Percentiles rank a stretch among this genome's conserved stretches.
phyloP scores from a whole-genome alignment of 2,888 invertebrate genomes.

The Sympetrum striolatum region DNA sequence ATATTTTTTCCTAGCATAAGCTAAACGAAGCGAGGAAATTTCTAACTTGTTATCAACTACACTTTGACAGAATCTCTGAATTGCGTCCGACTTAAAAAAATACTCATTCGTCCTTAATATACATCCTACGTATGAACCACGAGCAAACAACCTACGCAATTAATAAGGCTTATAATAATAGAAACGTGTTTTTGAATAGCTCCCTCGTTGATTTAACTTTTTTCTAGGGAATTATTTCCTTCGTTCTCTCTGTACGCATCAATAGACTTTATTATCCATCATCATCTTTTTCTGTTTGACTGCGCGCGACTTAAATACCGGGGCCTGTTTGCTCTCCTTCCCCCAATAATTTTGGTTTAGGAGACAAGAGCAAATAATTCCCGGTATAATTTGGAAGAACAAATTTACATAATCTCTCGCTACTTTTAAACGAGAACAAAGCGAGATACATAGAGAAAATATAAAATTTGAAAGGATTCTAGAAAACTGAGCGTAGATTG shows the following conservation, averaged over 20 bases:
- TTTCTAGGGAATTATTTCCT: not conserved
- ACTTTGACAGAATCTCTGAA: no score
- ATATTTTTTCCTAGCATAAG: no score
- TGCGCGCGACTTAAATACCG: not conserved
- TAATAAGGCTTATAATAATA: no score
- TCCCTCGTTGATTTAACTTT: no score
- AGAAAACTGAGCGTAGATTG: not conserved
- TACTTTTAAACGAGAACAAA: not conserved
- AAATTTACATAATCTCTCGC: not conserved
- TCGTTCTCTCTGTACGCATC: not conserved
- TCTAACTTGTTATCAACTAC: no score
- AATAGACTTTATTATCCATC: not conserved
- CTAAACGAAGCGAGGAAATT: no score
- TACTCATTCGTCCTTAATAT: no score
- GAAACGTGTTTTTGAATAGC: no score
- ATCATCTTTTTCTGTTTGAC: not conserved
- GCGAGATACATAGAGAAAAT: not conserved
- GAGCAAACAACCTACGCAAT: no score
- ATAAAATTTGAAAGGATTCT: not conserved
- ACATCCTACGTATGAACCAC: no score
- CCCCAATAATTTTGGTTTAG: not conserved
- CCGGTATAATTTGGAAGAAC: not conserved
- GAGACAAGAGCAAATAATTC: not conserved
- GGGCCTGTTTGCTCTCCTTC: not conserved
- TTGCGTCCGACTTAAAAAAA: no score